Base-by-base conservation (phyloP, 2,888 invertebrate genomes). In the Timema podura region DNA sequence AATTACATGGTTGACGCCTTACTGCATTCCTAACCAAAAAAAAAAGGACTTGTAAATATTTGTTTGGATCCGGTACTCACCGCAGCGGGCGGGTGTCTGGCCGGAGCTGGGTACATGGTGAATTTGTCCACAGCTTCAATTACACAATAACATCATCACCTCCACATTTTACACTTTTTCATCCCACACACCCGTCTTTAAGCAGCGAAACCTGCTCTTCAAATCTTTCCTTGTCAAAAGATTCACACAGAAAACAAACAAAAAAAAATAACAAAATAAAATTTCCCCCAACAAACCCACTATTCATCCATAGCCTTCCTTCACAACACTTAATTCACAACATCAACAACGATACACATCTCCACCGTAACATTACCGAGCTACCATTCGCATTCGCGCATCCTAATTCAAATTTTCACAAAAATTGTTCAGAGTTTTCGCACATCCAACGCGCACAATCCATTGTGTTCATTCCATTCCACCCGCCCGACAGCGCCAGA, bases 21-120 rank as follows among this genome's bases (percentile, higher is more conserved):
- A 30, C 30, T 30, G 30, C 1, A 30, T 30, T 30, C 30, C 30
- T 30, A 65, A 65, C 13, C n/a, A 44, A 65, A 45, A n/a, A 45
- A n/a, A 30, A 30, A 30, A 30, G 30, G 30, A 3, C 30, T 30
- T 30, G 30, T 30, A 30, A 30, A 30, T 30, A 30, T 30, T 30
- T 30, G 30, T 30, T 30, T 30, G 30, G n/a, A 15, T 51, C 16
- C 1, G 30, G 51, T 13, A 88, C 90, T 88, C 83, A 90, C 90
- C 85, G 89, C 86, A 81, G 87, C 87, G 80, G 89, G 87, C 83
- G 90, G 89, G 84, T 90, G 90, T 85, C 91, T 87, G 82, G 89
- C 86, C 82, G 89, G 88, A 81, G 89, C 86, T 81, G 90, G 89
- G 84, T 90, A 90, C 91, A 90, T 90, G 80, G 75, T 75, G 72